phyloP scores from a whole-genome alignment of 2,113 vertebrate genomes.

The Elgaria multicarinata region DNA sequence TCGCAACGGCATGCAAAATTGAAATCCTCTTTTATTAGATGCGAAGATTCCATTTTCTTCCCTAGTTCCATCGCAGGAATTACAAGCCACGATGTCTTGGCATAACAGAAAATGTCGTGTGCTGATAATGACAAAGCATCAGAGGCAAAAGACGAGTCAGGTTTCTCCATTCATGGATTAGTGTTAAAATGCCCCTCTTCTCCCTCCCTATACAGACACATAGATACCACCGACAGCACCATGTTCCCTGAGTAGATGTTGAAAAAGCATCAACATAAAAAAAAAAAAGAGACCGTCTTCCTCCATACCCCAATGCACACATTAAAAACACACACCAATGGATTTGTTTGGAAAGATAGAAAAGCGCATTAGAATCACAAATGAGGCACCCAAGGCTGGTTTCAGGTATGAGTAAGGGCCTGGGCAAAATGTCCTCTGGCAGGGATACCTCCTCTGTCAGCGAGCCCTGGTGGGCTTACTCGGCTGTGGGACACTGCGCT shows the following conservation, averaged over 20 bases:
- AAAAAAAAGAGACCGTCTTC: background rate
- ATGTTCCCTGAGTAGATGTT: conserved; percentile 21
- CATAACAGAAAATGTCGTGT: background rate
- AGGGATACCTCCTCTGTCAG: too few species aligned
- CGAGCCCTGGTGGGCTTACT: background rate
- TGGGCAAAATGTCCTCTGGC: background rate
- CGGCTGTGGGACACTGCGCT: background rate
- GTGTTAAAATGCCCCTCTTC: background rate
- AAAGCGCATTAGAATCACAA: background rate
- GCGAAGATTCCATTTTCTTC: conserved; percentile 1
- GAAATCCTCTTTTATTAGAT: conserved; percentile 59
- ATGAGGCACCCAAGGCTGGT: background rate
- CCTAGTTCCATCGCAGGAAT: conserved; percentile 8
- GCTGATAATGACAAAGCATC: background rate
- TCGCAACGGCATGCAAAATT: conserved; percentile 20
- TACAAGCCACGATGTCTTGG: background rate
- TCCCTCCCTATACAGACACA: background rate
- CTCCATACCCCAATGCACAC: background rate
- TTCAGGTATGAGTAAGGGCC: background rate
- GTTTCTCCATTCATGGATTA: too few species aligned
- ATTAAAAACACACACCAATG: too few species aligned
- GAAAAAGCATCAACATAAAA: background rate
- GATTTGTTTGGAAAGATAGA: background rate
- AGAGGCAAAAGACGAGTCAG: background rate
- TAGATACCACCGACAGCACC: background rate